Base-by-base conservation (phyloP, 2,888 invertebrate species). In the Serrognathus titanus region DNA sequence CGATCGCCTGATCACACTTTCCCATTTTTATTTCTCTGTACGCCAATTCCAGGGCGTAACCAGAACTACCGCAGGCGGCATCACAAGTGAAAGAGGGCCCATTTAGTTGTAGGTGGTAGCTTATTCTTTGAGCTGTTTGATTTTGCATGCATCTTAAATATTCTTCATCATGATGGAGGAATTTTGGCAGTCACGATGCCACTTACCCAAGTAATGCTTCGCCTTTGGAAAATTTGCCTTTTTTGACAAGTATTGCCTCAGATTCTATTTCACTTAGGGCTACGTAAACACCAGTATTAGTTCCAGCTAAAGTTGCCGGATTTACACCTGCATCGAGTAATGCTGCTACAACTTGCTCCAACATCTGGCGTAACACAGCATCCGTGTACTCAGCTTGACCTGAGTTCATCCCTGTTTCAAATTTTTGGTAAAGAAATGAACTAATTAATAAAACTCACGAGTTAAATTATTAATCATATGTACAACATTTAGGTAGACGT, bases 61-160 rank as follows among this genome's bases (percentile, higher is more conserved):
- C 82, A 9, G 94, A 91, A 55, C 95, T 95, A n/a, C 94, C 94
- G 75, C 97, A 97, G 0, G 97, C 97, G 0, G 95, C 93, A 77
- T 97, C 97, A 7, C 94, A 82, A 1, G 90, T 83, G 78, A 88
- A 92, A 6, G 94, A 94, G 0, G 96, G 96, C 0, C 97, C 94
- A 65, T 88, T 89, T 12, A 93, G 82, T 31, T 94, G 94, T 59
- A 97, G 83, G 78, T 88, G 88, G 75, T 91, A 95, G 1, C 94
- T 94, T 62, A 97, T 84, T 43, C 43, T 43, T 4, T 43, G 13
- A 10, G 43, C 43, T 11, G 12, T 1, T 7, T 31, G 24, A 31
- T 7, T 48, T 0, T 51, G 52, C 3, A 52, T 46, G 4, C 58
- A 31, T 31, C 24, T 31, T 31, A 31, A 31, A 31, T 31, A 31